phyloP scores from a whole-genome alignment of 2,113 vertebrate species.

The Toxostoma redivivum region DNA sequence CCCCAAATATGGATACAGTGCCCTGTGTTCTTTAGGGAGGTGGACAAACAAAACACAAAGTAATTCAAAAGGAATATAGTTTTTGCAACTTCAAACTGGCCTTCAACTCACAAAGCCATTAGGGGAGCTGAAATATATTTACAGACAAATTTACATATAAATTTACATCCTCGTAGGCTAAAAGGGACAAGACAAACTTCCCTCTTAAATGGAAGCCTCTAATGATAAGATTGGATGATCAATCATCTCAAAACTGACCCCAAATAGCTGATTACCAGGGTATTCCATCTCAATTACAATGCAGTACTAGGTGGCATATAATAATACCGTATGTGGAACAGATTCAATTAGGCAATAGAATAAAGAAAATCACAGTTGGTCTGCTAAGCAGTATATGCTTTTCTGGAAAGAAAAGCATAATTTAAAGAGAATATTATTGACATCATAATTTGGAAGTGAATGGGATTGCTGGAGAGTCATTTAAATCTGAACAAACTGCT shows the following conservation, averaged over 20 bases:
- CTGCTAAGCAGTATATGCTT: neutral
- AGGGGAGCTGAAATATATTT: neutral
- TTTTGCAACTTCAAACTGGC: neutral
- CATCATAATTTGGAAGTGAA: neutral
- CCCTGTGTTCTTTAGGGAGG: neutral
- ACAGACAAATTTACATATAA: neutral
- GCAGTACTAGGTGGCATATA: neutral
- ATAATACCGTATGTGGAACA: neutral
- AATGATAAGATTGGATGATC: neutral
- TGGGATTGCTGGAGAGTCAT: neutral
- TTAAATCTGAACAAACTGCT: neutral
- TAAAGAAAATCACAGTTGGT: neutral
- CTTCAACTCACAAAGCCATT: neutral
- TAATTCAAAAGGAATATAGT: neutral
- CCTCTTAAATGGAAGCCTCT: neutral
- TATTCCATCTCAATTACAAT: neutral
- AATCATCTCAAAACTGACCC: neutral
- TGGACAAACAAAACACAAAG: neutral
- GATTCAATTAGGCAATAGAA: neutral
- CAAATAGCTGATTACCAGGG: neutral
- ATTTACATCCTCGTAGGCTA: neutral
- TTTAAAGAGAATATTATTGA: neutral
- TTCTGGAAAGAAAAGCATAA: neutral
- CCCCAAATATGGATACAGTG: neutral
- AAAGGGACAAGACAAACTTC: neutral